phyloP scores from a whole-genome alignment of 2,113 vertebrate species.

The Eolophus roseicapilla region DNA sequence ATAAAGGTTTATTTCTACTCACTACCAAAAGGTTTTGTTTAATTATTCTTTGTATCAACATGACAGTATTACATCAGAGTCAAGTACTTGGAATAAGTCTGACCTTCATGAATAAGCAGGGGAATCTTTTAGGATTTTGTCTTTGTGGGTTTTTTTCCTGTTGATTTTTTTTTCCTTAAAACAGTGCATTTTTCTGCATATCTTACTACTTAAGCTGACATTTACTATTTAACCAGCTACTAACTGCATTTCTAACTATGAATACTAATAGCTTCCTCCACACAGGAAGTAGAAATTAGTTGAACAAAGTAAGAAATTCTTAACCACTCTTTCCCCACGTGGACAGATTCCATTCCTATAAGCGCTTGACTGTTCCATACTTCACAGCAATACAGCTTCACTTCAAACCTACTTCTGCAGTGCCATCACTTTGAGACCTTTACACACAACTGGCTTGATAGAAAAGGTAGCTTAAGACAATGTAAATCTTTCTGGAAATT shows the following conservation, averaged over 20 bases:
- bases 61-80: background rate
- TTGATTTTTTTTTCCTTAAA: background rate
- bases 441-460: background rate
- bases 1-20: background rate
- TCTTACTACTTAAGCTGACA: background rate
- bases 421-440: background rate
- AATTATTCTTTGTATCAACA: background rate
- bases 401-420: background rate
- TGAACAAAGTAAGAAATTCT: background rate
- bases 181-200: rapidly evolving
- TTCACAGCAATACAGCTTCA: rapidly evolving
- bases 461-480: background rate
- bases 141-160: background rate
- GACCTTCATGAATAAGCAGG: background rate
- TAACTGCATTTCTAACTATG: background rate
- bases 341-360: background rate
- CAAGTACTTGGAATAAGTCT: background rate
- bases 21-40: background rate
- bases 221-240: background rate
- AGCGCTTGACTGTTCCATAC: rapidly evolving
- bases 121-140: background rate
- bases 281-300: background rate
- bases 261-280: background rate
- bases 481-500: background rate
- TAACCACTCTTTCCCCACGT: background rate